Evolutionary conservation across 2,888 invertebrate species (phyloP).

Genomic region (Allophyes oxyacanthae): DNA sequence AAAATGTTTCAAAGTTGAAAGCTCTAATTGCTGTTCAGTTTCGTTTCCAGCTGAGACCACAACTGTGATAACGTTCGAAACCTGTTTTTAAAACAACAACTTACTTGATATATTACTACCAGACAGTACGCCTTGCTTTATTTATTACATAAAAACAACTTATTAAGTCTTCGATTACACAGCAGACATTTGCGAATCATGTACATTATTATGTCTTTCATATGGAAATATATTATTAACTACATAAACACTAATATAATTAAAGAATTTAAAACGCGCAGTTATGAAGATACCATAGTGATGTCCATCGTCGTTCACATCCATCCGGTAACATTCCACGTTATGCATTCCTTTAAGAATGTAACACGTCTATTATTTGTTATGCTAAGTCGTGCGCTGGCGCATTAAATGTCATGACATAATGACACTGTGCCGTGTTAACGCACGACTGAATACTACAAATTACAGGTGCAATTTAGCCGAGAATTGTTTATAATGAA

Average conservation of each 20-base stretch:
- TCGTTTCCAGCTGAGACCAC: too few species aligned
- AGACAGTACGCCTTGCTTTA: constrained; percentile 3
- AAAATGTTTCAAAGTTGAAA: too few species aligned
- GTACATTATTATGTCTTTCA: constrained; percentile 43
- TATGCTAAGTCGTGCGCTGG: constrained; percentile 79
- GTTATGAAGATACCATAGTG: constrained; percentile 1
- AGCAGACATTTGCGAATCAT: constrained; percentile 29
- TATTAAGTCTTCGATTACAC: constrained; percentile 8
- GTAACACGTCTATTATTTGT: constrained; percentile 81
- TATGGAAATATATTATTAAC: constrained; percentile 37
- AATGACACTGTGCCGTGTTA: constrained; percentile 71
- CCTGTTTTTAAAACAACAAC: constrained; percentile 3
- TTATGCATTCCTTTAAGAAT: constrained; percentile 65
- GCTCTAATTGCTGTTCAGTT: too few species aligned
- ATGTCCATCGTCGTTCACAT: constrained; percentile 19
- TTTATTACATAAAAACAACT: constrained; percentile 41
- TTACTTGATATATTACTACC: background rate
- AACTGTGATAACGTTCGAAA: background rate
- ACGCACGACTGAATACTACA: constrained; percentile 68
- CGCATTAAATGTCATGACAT: constrained; percentile 73
- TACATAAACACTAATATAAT: constrained; percentile 23
- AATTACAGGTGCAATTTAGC: constrained; percentile 77
- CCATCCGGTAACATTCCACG: constrained; percentile 59
- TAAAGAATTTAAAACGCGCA: constrained; percentile 23
- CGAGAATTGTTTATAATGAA: constrained; percentile 77